phyloP scores from a whole-genome alignment of 1,140 invertebrate genomes.

The Anagrus nilaparvatae region DNA sequence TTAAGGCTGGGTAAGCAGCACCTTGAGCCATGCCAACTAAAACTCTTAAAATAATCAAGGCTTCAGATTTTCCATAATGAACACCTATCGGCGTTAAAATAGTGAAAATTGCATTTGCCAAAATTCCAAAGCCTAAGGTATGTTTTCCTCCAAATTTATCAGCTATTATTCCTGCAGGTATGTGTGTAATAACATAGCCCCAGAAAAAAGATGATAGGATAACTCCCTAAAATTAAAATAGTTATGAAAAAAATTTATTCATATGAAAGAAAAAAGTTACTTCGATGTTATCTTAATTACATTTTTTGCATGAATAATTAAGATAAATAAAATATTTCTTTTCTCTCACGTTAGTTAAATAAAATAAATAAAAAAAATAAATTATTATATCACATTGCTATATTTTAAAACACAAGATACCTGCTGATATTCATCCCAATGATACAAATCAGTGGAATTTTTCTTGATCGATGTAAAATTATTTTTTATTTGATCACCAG shows the following conservation, averaged over 20 bases:
- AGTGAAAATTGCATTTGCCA: slow-evolving; percentile 66
- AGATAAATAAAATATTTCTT: too few relatives aligned
- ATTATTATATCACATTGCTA: too few relatives aligned
- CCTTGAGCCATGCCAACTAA: slow-evolving; percentile 66
- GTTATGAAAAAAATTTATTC: too few relatives aligned
- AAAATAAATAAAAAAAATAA: too few relatives aligned
- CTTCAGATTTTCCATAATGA: slow-evolving; percentile 45
- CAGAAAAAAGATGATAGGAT: slow-evolving; percentile 51
- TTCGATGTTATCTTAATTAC: too few relatives aligned
- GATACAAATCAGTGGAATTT: too few relatives aligned
- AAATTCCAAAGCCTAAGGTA: slow-evolving; percentile 61
- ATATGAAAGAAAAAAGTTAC: too few relatives aligned
- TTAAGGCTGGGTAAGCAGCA: slow-evolving; percentile 65
- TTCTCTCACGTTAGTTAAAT: too few relatives aligned
- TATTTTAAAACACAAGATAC: too few relatives aligned
- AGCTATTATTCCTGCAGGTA: slow-evolving; percentile 54
- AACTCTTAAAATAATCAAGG: slow-evolving; percentile 54
- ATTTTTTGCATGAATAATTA: too few relatives aligned
- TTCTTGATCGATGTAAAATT: too few relatives aligned
- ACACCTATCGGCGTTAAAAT: slow-evolving; percentile 53
- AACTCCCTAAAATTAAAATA: slow-evolving; percentile 40
- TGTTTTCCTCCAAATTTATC: slow-evolving; percentile 70
- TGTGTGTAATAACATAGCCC: slow-evolving; percentile 48
- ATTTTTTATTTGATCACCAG: too few relatives aligned
- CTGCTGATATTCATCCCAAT: not conserved